These are phyloP conservation scores for Philopotamus ludificatus DNA, from an alignment of 1,140 invertebrate species.

Conservation along the genomic window DNA sequence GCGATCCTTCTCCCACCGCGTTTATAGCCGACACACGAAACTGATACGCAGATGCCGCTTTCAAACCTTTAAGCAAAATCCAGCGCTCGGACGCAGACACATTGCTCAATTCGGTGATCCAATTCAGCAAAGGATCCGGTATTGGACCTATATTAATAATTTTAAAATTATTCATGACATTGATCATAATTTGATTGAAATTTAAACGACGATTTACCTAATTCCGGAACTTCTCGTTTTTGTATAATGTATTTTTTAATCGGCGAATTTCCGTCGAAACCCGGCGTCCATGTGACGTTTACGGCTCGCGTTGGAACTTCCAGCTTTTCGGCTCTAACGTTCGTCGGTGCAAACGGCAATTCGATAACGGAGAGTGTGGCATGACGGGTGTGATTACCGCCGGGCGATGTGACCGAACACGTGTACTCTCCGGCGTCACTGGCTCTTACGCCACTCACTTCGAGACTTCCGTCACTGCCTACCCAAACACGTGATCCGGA, in stretches of 20 bases:
- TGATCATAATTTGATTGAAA: conserved; percentile 27
- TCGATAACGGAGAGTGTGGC: conserved; percentile 89
- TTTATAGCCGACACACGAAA: conserved; percentile 96
- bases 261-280: conserved; percentile 96
- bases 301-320: conserved; percentile 65
- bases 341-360: conserved; percentile 87
- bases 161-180: conserved; percentile 29
- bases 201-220: conserved; percentile 59
- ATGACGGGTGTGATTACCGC: conserved; percentile 86
- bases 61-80: conserved; percentile 80
- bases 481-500: conserved; percentile 70
- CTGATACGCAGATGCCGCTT: conserved; percentile 93
- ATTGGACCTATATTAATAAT: conserved; percentile 66
- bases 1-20: conserved; percentile 88
- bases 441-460: conserved; percentile 78
- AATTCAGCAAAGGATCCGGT: conserved; percentile 77
- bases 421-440: conserved; percentile 80
- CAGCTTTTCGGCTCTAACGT: conserved; percentile 74
- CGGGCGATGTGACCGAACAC: conserved; percentile 81
- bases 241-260: conserved; percentile 93
- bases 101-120: conserved; percentile 86
- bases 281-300: conserved; percentile 91
- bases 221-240: conserved; percentile 81
- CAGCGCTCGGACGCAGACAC: conserved; percentile 77
- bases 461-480: conserved; percentile 72